These are phyloP conservation scores for Lithobates sylvaticus DNA, from an alignment of 2,797 vertebrate species.

Conservation along the genomic window DNA sequence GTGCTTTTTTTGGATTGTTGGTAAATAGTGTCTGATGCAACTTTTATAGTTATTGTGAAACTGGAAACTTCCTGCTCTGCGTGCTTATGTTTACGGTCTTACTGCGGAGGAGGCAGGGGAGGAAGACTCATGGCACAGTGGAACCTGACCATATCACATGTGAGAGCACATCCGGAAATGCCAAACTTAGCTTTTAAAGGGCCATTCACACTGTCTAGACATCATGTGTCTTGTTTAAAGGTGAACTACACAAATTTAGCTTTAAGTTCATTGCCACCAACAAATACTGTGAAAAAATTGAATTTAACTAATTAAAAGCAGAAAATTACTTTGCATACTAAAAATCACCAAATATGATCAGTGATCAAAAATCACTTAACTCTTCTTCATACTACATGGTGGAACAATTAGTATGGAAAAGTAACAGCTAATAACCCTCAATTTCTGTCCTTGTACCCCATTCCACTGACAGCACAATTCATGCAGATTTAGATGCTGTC, in stretches of 20 bases:
- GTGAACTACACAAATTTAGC: neutral
- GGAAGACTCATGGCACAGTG: slow-evolving; percentile 30
- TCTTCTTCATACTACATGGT: too few species aligned
- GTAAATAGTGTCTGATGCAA: slow-evolving; percentile 62
- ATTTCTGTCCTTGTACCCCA: too few species aligned
- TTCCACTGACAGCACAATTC: too few species aligned
- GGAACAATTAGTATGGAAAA: too few species aligned
- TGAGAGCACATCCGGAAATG: slow-evolving; percentile 10
- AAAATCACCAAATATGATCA: too few species aligned
- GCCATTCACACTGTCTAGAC: slow-evolving; percentile 30
- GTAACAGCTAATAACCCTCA: too few species aligned
- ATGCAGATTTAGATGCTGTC: too few species aligned
- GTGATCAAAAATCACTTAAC: too few species aligned
- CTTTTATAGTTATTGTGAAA: slow-evolving; percentile 54
- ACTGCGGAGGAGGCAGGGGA: slow-evolving; percentile 12
- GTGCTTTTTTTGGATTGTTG: slow-evolving; percentile 57
- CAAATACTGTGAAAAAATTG: neutral
- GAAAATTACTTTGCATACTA: too few species aligned
- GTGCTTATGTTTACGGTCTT: slow-evolving; percentile 51
- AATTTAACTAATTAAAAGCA: too few species aligned
- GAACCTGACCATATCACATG: slow-evolving; percentile 34
- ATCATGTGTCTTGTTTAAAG: slow-evolving; percentile 23
- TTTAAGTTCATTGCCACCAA: neutral
- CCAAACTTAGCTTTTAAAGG: slow-evolving; percentile 16
- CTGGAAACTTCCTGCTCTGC: slow-evolving; percentile 39